Base-by-base conservation (phyloP, 2,797 vertebrate genomes). In the Cichlasoma orientale region DNA sequence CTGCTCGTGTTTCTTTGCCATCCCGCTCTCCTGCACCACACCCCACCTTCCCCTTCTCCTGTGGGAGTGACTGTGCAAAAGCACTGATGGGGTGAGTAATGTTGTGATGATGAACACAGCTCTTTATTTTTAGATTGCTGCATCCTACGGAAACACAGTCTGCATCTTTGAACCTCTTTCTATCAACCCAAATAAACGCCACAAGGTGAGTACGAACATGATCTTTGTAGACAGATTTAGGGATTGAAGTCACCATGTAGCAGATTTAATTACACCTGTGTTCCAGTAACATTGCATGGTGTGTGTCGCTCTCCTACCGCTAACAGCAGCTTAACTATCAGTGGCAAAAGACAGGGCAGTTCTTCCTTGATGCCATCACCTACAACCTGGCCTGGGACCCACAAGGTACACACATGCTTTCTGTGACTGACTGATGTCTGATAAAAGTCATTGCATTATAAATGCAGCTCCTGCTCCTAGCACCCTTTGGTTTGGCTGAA, bases 361-460 rank as follows among this genome's bases (percentile, higher is more conserved):
- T 99, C 94, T 97, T 99, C 92, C 97, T 99, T 72, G 97, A 95
- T 92, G 97, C 98, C 58, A 97, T 99, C 96, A 98, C 98, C 80
- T 98, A 98, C 95, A 99, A 98, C 93, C 94, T 99, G 92, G 96
- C 98, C 71, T 99, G 98, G 98, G 98, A 99, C 90, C 98, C 98
- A 72, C 98, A 99, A 98, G 98, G 98, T 99, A 97, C 92, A 57
- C 81, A 66, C 5, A 11, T 21, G 83, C 76, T 78, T 69, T 82
- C 74, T 85, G 56, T 87, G 38, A 88, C 77, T 79, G 78, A 79
- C 75, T 55, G 25, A 81, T 82, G 58, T 68, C 29, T 31, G 31
- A 80, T 76, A 70, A 74, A 75, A 77, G 80, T 71, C 3, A 82
- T 74, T 82, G 75, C 82, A 72, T 14, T 29, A n/a, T 55, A 72